Conservation (phyloP, 2,888 invertebrate genomes). For the Cetonia aurata region DNA sequence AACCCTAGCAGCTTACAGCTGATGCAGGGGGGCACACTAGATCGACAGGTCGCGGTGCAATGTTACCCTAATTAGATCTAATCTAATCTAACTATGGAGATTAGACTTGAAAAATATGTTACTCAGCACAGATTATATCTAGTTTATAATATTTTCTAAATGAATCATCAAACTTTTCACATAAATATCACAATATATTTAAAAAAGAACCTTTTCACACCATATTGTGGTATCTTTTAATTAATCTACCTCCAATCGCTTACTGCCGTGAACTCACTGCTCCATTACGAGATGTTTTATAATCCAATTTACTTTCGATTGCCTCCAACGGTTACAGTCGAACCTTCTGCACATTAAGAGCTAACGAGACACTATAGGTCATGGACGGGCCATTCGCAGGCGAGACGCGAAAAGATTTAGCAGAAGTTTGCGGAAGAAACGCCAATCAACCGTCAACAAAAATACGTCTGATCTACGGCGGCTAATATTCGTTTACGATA, state of each 20-base stretch:
- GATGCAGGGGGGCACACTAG: too few species aligned
- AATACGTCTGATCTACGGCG: too few species aligned
- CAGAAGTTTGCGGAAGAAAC: constrained; percentile 8
- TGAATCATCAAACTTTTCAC: background rate
- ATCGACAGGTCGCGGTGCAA: too few species aligned
- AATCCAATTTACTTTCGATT: constrained; percentile 29
- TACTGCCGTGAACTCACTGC: background rate
- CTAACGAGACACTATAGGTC: constrained; percentile 8
- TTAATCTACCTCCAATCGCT: constrained; percentile 20
- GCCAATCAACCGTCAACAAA: constrained; percentile 3
- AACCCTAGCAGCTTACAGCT: too few species aligned
- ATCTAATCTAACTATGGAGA: too few species aligned
- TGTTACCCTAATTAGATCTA: too few species aligned
- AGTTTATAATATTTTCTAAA: background rate
- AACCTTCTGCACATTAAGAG: background rate
- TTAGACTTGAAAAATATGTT: too few species aligned
- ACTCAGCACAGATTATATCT: too few species aligned
- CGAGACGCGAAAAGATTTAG: constrained; percentile 2
- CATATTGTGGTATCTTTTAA: constrained; percentile 20
- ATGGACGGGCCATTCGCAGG: constrained; percentile 4
- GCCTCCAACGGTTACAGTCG: background rate
- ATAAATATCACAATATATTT: background rate
- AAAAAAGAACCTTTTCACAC: constrained; percentile 2
- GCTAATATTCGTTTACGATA: background rate
- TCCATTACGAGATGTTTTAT: constrained; percentile 34